Conservation (phyloP, 2,113 vertebrate species). For the Ptilonorhynchus violaceus region DNA sequence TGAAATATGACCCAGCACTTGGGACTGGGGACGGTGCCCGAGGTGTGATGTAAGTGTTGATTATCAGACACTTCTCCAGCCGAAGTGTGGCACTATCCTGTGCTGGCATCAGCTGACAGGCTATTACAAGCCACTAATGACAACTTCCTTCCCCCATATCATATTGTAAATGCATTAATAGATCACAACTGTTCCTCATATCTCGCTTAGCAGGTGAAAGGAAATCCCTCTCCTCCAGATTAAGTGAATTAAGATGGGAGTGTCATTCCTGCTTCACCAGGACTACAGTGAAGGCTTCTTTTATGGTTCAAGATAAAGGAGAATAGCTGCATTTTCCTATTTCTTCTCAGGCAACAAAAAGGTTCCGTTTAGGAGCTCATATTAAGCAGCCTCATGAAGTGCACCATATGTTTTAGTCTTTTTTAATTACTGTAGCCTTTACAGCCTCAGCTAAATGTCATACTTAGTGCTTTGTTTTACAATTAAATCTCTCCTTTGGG, state of each 20-base stretch:
- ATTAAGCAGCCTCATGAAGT: neutral
- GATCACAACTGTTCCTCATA: neutral
- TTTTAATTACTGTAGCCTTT: slow-evolving; percentile 46
- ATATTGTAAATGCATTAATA: rapidly evolving
- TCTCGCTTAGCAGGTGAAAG: neutral
- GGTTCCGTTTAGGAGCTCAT: neutral
- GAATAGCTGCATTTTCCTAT: neutral
- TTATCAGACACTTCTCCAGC: neutral
- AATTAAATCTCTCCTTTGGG: slow-evolving; percentile 20
- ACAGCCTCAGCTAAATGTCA: slow-evolving; percentile 34
- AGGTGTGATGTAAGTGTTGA: rapidly evolving
- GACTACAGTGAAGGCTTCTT: neutral
- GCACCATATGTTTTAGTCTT: slow-evolving; percentile 2
- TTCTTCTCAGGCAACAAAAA: neutral
- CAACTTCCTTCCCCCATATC: neutral
- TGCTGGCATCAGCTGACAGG: neutral
- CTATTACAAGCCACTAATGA: neutral
- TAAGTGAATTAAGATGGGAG: neutral
- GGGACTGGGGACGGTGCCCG: neutral
- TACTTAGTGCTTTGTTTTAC: slow-evolving; percentile 24
- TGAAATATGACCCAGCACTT: rapidly evolving
- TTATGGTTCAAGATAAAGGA: neutral
- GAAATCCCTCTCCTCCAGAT: neutral
- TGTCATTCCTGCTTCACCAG: neutral
- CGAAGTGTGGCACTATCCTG: rapidly evolving